Base-by-base conservation (phyloP, 2,797 vertebrate genomes). In the Anomalospiza imberbis region DNA sequence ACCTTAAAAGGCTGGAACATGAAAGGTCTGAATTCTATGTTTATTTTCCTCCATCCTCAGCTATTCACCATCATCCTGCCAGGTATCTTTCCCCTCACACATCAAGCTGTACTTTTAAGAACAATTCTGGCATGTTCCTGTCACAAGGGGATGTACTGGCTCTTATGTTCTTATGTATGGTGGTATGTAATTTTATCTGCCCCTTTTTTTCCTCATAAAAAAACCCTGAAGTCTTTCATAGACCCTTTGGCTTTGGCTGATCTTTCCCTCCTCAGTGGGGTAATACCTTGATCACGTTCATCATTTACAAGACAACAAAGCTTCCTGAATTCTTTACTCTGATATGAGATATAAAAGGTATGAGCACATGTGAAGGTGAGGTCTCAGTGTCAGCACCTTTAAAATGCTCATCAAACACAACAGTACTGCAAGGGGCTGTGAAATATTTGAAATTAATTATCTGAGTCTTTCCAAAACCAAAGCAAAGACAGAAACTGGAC, bases 381-480 rank as follows among this genome's bases (percentile, higher is more conserved):
- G 8, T 40, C 48, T 89, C 13, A 2, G 21, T 26, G 24, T 40
- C 96, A 92, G 53, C 44, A 55, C 68, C 40, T 91, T 81, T 87
- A 79, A 65, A 32, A 70, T 7, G 22, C 25, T 47, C 21, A 26
- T 88, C 71, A 54, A 76, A 63, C 4, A 34, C 61, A 53, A 6
- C 9, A 83, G 36, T 58, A 7, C 34, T 80, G 84, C 75, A 85
- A 48, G 3, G 42, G 62, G 58, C 18, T 68, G 29, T 53, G 22
- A 31, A 74, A 89, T 89, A 83, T 82, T 94, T 66, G 58, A 89
- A 91, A 97, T 50, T 3, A 61, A 19, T 26, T 0, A 50, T 62
- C 36, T 34, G 24, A 81, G 48, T 48, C 17, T 89, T 94, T 89
- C 70, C 28, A 60, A 72, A 72, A 90, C 77, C 85, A 97, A 96